phyloP scores from a whole-genome alignment of 2,888 invertebrate genomes.

The Hetaerina titia region DNA sequence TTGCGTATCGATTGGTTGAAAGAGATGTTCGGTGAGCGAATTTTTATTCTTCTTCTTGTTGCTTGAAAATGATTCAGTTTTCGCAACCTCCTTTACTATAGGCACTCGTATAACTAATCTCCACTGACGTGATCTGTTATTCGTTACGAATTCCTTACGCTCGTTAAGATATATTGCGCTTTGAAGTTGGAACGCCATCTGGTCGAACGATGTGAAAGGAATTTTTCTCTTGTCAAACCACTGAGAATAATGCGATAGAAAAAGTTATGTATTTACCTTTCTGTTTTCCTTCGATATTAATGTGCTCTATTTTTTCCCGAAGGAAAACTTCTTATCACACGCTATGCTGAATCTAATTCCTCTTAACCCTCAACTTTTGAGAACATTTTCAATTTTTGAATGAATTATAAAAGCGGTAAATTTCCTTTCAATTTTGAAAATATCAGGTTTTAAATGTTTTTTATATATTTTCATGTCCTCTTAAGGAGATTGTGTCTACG shows the following conservation, averaged over 20 bases:
- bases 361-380: background rate
- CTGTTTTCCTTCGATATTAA: background rate
- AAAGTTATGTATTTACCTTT: background rate
- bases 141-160: too few relatives aligned
- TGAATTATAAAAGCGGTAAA: background rate
- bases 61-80: too few relatives aligned
- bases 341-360: background rate
- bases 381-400: background rate
- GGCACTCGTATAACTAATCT: too few relatives aligned
- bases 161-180: too few relatives aligned
- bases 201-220: background rate
- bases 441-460: background rate
- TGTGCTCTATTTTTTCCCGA: background rate
- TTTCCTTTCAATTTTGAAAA: background rate
- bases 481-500: background rate
- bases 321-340: background rate
- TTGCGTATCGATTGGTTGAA: too few relatives aligned
- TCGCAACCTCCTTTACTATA: too few relatives aligned
- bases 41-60: too few relatives aligned
- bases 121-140: too few relatives aligned
- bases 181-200: background rate
- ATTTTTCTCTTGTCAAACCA: too few relatives aligned
- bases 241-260: background rate
- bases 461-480: background rate
- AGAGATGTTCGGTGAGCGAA: too few relatives aligned